Evolutionary conservation across 2,888 invertebrate species (phyloP).

Genomic region (Electrophaes corylata): DNA sequence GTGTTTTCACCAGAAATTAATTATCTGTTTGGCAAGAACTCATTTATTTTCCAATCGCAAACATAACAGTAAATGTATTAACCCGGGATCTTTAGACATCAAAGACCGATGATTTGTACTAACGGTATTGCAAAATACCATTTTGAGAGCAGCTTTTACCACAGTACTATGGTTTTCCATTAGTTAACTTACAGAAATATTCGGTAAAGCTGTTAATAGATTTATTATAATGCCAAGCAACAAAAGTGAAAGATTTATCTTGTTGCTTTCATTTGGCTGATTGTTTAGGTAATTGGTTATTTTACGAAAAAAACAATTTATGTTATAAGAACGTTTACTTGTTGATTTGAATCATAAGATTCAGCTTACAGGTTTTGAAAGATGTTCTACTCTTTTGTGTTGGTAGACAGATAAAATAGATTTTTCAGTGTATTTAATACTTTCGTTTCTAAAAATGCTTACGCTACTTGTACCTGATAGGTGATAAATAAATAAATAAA

Average conservation of each 20-base stretch:
- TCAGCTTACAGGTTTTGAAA: neutral
- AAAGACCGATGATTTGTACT: slow-evolving; percentile 14
- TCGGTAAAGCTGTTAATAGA: slow-evolving; percentile 39
- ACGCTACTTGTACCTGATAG: no score
- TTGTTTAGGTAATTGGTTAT: neutral
- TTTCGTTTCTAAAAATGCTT: no score
- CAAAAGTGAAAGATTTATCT: slow-evolving; percentile 6
- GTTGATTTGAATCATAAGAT: neutral
- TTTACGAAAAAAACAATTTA: neutral
- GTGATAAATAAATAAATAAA: no score
- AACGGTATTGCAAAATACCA: slow-evolving; percentile 32
- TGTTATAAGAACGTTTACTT: neutral
- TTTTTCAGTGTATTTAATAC: no score
- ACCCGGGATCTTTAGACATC: slow-evolving; percentile 5
- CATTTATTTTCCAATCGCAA: slow-evolving; percentile 20
- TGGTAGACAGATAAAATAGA: no score
- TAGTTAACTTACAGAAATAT: slow-evolving; percentile 51
- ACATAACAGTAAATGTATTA: slow-evolving; percentile 8
- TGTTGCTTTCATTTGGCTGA: neutral
- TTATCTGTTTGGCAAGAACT: slow-evolving; percentile 4
- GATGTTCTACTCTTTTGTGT: no score
- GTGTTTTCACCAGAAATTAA: neutral
- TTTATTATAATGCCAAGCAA: slow-evolving; percentile 12
- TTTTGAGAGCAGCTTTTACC: slow-evolving; percentile 32
- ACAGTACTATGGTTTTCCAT: slow-evolving; percentile 59